A percentile compares a stretch with the other conserved stretches of the same genome.
Conservation (phyloP, 2,888 invertebrate species). For the Dimorphilus gyrociliatus region DNA sequence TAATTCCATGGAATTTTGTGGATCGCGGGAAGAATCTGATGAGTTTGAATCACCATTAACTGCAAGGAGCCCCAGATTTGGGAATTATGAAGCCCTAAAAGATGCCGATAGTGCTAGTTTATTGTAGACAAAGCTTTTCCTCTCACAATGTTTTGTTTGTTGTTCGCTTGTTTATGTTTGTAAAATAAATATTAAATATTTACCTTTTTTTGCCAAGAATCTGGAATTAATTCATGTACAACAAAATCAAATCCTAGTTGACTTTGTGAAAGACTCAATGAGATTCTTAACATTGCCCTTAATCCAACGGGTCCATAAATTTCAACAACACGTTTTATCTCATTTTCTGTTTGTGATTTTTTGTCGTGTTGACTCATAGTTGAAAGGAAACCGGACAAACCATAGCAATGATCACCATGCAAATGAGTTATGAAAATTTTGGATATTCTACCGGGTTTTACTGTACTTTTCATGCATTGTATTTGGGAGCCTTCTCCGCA, state of each 20-base stretch:
- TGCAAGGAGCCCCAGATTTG: too few species aligned
- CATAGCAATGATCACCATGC: constrained; percentile 41
- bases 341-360: constrained; percentile 11
- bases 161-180: too few species aligned
- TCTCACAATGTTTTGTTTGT: too few species aligned
- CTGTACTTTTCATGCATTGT: constrained; percentile 33
- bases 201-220: too few species aligned
- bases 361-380: constrained; percentile 32
- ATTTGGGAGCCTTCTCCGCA: constrained; percentile 41
- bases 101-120: too few species aligned
- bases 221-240: constrained; percentile 34
- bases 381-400: constrained; percentile 38
- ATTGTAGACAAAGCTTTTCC: too few species aligned
- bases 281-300: constrained; percentile 24
- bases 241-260: constrained; percentile 25
- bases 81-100: too few species aligned
- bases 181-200: too few species aligned
- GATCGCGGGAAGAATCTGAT: too few species aligned
- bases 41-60: too few species aligned
- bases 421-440: constrained; percentile 40
- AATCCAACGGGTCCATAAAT: constrained; percentile 39
- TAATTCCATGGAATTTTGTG: too few species aligned
- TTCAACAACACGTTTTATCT: constrained; percentile 24
- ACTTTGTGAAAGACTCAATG: constrained; percentile 28
- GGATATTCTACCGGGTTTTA: constrained; percentile 30